These are phyloP conservation scores for Merodon equestris DNA, from an alignment of 2,888 invertebrate species.

Conservation along the genomic window DNA sequence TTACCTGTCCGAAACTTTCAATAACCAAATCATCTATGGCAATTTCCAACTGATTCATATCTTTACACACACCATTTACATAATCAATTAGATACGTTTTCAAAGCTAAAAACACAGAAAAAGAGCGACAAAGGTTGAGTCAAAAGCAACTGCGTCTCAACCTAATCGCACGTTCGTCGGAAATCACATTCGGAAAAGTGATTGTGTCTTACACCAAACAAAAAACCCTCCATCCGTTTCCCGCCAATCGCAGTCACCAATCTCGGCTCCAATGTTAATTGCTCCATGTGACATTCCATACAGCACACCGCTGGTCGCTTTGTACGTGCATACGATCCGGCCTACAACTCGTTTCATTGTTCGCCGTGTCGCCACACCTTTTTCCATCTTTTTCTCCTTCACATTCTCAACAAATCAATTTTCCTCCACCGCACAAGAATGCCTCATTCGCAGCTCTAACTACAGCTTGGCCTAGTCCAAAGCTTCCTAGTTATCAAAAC, in stretches of 20 bases:
- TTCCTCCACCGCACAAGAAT: constrained; percentile 29
- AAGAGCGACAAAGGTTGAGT: constrained; percentile 20
- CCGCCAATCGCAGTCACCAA: constrained; percentile 5
- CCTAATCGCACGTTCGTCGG: not conserved
- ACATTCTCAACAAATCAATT: constrained; percentile 35
- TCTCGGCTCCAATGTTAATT: constrained; percentile 33
- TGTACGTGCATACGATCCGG: not conserved
- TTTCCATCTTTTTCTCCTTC: constrained; percentile 1
- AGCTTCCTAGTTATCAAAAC: constrained; percentile 50
- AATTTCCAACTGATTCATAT: too few relatives aligned
- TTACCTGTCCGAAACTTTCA: too few relatives aligned
- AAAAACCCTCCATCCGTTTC: not conserved
- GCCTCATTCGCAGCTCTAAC: not conserved
- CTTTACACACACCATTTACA: constrained; percentile 10
- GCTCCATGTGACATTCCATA: constrained; percentile 59
- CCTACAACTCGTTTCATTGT: constrained; percentile 31
- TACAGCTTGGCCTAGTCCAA: too few relatives aligned
- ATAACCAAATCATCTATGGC: too few relatives aligned
- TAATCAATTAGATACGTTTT: constrained; percentile 25
- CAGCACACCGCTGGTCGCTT: not conserved
- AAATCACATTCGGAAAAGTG: constrained; percentile 37
- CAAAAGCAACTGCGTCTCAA: too few relatives aligned
- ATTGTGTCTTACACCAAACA: constrained; percentile 37
- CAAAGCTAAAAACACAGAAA: constrained; percentile 1
- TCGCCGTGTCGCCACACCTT: constrained; percentile 36